phyloP scores from a whole-genome alignment of 1,140 invertebrate genomes.

The Drosophila baimaii region DNA sequence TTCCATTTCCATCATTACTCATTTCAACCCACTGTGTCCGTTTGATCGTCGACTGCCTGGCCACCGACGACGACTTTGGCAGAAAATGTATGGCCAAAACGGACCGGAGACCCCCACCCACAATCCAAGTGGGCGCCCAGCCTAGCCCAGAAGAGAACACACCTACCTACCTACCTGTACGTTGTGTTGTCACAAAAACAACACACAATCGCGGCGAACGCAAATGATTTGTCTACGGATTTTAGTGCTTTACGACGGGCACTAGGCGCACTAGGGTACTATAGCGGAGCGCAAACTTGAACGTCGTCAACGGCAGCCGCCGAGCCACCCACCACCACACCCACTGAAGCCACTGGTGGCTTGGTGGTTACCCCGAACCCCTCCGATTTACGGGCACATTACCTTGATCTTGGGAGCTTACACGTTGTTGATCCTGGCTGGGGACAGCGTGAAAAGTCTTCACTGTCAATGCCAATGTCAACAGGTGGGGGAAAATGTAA shows the following conservation, averaged over 20 bases:
- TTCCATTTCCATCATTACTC: neutral
- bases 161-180: constrained; percentile 47
- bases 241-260: constrained; percentile 75
- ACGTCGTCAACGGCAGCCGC: constrained; percentile 48
- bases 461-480: constrained; percentile 47
- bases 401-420: constrained; percentile 46
- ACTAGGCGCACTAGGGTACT: constrained; percentile 31
- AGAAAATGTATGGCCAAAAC: constrained; percentile 9
- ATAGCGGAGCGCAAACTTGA: constrained; percentile 56
- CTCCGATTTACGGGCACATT: neutral
- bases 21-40: constrained; percentile 46
- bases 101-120: constrained; percentile 25
- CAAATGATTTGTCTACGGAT: constrained; percentile 76
- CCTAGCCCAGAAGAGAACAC: constrained; percentile 32
- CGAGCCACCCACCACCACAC: constrained; percentile 24
- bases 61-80: constrained; percentile 19
- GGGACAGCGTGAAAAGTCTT: constrained; percentile 11
- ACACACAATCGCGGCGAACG: constrained; percentile 34
- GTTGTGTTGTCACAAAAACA: constrained; percentile 44
- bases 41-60: constrained; percentile 48
- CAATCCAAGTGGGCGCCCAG: constrained; percentile 20
- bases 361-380: neutral
- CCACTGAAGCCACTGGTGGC: constrained; percentile 20
- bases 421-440: constrained; percentile 44
- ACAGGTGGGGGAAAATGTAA: constrained; percentile 13